Evolutionary conservation across 2,888 invertebrate genomes (phyloP).

Genomic region (Laothoe populi): DNA sequence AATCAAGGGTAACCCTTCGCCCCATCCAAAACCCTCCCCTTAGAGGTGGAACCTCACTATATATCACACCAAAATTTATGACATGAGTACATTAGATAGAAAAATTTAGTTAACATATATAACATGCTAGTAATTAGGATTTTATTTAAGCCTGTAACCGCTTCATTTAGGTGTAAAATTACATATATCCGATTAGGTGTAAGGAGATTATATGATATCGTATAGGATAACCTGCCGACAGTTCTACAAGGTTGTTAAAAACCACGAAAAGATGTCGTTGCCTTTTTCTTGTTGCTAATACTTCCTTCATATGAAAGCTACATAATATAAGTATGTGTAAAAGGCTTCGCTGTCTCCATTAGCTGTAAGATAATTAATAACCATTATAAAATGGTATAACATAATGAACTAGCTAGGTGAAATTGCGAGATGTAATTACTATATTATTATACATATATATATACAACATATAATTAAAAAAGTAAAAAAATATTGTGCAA

Average conservation of each 20-base stretch:
- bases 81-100: constrained; percentile 71
- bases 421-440: constrained; percentile 64
- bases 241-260: constrained; percentile 26
- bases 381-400: constrained; percentile 59
- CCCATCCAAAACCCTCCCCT: constrained; percentile 25
- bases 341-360: constrained; percentile 59
- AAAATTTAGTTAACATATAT: constrained; percentile 73
- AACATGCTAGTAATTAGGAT: constrained; percentile 59
- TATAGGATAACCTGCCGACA: constrained; percentile 41
- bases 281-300: constrained; percentile 67
- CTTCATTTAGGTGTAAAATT: constrained; percentile 58
- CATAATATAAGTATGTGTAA: constrained; percentile 46
- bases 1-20: constrained; percentile 13
- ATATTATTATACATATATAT: constrained; percentile 43
- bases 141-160: constrained; percentile 69
- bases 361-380: constrained; percentile 36
- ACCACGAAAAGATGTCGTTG: constrained; percentile 37
- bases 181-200: constrained; percentile 61
- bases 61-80: constrained; percentile 59
- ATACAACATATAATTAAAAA: constrained; percentile 68
- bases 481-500: constrained; percentile 58
- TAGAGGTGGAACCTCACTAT: constrained; percentile 64
- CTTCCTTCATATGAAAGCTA: constrained; percentile 59
- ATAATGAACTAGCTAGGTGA: constrained; percentile 65
- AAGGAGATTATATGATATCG: constrained; percentile 44